These are phyloP conservation scores for Paraescarpia echinospica DNA, from an alignment of 1,140 invertebrate genomes.

Conservation along the genomic window DNA sequence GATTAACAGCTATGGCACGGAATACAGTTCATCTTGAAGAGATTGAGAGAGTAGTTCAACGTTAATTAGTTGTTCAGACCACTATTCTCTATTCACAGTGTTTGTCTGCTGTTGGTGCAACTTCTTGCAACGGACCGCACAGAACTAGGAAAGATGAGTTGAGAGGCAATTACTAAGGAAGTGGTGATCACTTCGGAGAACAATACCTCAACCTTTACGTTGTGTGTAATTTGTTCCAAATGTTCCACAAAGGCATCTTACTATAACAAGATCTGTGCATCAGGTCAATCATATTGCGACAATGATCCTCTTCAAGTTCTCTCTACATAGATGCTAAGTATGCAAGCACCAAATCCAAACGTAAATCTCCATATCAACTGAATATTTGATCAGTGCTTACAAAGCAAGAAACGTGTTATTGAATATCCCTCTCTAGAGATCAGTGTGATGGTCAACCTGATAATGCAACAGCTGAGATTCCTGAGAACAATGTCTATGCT, in stretches of 20 bases:
- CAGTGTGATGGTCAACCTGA: background rate
- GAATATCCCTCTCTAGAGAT: background rate
- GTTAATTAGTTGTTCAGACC: too few species aligned
- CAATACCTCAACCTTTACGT: background rate
- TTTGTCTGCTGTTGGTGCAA: background rate
- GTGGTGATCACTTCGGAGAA: too few species aligned
- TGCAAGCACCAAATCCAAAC: background rate
- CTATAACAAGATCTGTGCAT: too few species aligned
- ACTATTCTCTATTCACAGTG: background rate
- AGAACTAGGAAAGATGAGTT: background rate
- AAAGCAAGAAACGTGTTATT: background rate
- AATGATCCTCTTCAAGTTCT: too few species aligned
- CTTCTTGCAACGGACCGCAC: too few species aligned
- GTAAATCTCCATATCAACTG: background rate
- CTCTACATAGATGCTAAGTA: background rate
- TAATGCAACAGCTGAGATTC: background rate
- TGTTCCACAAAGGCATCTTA: background rate
- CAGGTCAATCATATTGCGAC: too few species aligned
- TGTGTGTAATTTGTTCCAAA: background rate
- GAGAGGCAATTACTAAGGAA: background rate
- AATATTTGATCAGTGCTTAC: background rate
- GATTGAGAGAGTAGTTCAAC: too few species aligned
- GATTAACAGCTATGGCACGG: too few species aligned
- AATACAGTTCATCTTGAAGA: too few species aligned
- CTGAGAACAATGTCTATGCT: background rate